Evolutionary conservation across 1,140 invertebrate genomes (phyloP).

Genomic region (Drosophila ananassae): DNA sequence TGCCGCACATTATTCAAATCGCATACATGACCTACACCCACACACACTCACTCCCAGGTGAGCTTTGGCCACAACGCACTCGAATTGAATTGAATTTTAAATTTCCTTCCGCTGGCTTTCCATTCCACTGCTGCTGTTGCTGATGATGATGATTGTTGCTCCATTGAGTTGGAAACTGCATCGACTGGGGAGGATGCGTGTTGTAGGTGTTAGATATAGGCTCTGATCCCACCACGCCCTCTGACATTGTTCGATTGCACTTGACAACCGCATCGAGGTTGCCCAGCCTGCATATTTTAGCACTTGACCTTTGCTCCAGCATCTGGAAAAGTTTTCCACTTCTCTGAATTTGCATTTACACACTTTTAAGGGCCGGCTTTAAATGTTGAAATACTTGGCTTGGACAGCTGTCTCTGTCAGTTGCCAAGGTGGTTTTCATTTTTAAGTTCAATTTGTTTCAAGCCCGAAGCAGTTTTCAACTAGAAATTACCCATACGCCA

Average conservation of each 20-base stretch:
- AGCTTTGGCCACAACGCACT: constrained; percentile 54
- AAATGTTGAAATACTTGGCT: constrained; percentile 24
- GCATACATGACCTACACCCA: constrained; percentile 74
- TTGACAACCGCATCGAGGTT: constrained; percentile 56
- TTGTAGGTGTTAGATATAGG: neutral
- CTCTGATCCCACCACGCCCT: constrained; percentile 11
- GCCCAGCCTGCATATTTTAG: constrained; percentile 58
- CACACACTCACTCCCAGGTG: constrained; percentile 24
- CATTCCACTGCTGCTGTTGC: neutral
- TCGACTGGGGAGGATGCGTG: constrained; percentile 4
- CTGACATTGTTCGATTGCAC: constrained; percentile 68
- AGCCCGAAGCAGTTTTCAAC: neutral
- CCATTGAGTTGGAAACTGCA: constrained; percentile 42
- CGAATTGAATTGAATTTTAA: constrained; percentile 69
- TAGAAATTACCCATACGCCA: no score
- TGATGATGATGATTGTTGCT: constrained; percentile 27
- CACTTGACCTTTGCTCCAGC: constrained; percentile 59
- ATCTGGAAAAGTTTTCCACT: constrained; percentile 30
- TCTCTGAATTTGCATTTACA: constrained; percentile 24
- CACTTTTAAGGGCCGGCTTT: constrained; percentile 27
- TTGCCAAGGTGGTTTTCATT: constrained; percentile 23
- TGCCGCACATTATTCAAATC: constrained; percentile 77
- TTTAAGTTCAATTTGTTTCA: constrained; percentile 21
- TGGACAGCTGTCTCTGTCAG: constrained; percentile 33
- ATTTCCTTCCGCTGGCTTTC: constrained; percentile 31